A percentile compares a stretch with the other conserved stretches of the same genome.
These are phyloP conservation scores for Falco biarmicus DNA, from an alignment of 2,797 vertebrate species.

Conservation along the genomic window DNA sequence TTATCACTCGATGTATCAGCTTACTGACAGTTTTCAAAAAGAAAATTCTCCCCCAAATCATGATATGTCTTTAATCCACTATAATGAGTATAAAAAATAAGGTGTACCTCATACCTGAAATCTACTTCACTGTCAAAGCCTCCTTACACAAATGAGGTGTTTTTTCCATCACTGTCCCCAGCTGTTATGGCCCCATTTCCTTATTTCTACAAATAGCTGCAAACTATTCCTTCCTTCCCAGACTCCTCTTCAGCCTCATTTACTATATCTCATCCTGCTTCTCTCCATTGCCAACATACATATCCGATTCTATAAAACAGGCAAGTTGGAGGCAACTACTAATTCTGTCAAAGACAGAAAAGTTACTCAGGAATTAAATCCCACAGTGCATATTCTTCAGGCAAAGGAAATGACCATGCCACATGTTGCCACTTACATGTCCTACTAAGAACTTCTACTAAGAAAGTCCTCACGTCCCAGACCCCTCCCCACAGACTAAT, in stretches of 20 bases:
- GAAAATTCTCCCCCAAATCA: neutral
- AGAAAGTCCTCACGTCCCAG: neutral
- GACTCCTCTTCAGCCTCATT: neutral
- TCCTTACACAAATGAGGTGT: neutral
- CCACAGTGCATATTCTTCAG: neutral
- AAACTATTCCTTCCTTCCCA: neutral
- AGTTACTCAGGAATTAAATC: neutral
- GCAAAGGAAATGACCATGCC: neutral
- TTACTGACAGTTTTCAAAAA: neutral
- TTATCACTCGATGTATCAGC: neutral
- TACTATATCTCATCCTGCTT: neutral
- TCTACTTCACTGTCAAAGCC: neutral
- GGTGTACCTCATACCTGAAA: neutral
- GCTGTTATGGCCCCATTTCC: neutral
- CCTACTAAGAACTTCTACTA: neutral
- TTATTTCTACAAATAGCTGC: neutral
- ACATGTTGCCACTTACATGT: neutral
- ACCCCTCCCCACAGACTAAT: neutral
- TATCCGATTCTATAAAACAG: neutral
- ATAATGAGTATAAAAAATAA: neutral
- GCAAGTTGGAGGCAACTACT: neutral
- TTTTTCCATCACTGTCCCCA: neutral
- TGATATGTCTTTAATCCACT: neutral
- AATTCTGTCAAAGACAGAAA: neutral
- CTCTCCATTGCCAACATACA: neutral